Conservation (phyloP, 2,797 vertebrate genomes). For the Gymnothorax javanicus region DNA sequence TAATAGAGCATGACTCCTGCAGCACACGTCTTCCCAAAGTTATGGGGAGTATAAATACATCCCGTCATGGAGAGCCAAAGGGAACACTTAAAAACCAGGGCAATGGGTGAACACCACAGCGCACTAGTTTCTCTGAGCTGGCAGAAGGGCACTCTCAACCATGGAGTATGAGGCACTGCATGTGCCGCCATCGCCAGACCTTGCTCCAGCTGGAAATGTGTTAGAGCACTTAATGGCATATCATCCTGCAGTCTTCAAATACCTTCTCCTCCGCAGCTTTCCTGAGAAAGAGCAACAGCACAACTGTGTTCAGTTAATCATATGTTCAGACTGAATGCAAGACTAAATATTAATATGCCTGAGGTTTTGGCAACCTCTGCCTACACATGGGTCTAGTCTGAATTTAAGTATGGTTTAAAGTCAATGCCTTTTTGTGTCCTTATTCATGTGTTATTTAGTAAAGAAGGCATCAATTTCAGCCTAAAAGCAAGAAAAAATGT, state of each 20-base stretch:
- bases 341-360: background rate
- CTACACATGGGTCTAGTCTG: background rate
- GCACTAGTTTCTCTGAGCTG: background rate
- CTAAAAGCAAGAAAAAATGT: background rate
- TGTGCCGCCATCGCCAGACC: slow-evolving; percentile 17
- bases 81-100: background rate
- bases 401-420: background rate
- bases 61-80: background rate
- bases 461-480: background rate
- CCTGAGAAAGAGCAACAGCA: slow-evolving; percentile 54
- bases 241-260: slow-evolving; percentile 49
- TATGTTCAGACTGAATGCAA: background rate
- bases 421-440: background rate
- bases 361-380: background rate
- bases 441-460: background rate
- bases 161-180: background rate
- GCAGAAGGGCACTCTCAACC: background rate
- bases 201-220: slow-evolving; percentile 10
- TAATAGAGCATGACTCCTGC: background rate
- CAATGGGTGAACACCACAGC: background rate
- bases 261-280: slow-evolving; percentile 72
- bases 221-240: slow-evolving; percentile 13
- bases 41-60: background rate
- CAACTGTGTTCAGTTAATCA: background rate
- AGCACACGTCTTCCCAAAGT: slow-evolving; percentile 12